These are phyloP conservation scores for Listronotus oregonensis DNA, from an alignment of 1,140 invertebrate genomes.

Conservation along the genomic window DNA sequence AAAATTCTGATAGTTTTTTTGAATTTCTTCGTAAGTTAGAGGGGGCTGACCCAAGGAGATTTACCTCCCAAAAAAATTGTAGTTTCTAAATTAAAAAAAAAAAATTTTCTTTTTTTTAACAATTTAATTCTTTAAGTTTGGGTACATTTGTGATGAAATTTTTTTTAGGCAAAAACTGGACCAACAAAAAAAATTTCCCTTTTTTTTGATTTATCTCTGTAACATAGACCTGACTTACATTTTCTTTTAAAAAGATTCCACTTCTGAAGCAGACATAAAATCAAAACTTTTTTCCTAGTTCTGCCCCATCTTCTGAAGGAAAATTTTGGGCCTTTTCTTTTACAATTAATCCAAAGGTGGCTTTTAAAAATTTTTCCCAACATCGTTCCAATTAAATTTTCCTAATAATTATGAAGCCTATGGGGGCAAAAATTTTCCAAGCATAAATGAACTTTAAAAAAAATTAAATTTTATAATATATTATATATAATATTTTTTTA, in stretches of 20 bases:
- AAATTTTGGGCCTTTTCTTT: constrained; percentile 62
- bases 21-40: constrained; percentile 61
- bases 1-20: constrained; percentile 63
- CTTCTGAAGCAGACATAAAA: constrained; percentile 61
- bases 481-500: no score
- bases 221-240: constrained; percentile 69
- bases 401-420: constrained; percentile 56
- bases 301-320: constrained; percentile 63
- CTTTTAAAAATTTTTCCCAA: constrained; percentile 60
- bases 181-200: no score
- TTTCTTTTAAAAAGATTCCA: constrained; percentile 67
- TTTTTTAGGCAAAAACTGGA: no score
- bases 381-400: constrained; percentile 54
- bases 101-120: background rate
- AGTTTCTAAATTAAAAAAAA: constrained; percentile 57
- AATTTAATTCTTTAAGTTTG: no score
- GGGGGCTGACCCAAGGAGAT: constrained; percentile 50
- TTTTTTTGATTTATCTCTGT: no score
- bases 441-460: constrained; percentile 60
- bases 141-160: no score
- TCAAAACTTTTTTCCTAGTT: constrained; percentile 62
- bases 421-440: constrained; percentile 56
- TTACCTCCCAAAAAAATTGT: constrained; percentile 62
- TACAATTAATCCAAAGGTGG: constrained; percentile 58
- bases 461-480: no score